Evolutionary conservation across 2,797 vertebrate genomes (phyloP).

Genomic region (Lerista edwardsae): DNA sequence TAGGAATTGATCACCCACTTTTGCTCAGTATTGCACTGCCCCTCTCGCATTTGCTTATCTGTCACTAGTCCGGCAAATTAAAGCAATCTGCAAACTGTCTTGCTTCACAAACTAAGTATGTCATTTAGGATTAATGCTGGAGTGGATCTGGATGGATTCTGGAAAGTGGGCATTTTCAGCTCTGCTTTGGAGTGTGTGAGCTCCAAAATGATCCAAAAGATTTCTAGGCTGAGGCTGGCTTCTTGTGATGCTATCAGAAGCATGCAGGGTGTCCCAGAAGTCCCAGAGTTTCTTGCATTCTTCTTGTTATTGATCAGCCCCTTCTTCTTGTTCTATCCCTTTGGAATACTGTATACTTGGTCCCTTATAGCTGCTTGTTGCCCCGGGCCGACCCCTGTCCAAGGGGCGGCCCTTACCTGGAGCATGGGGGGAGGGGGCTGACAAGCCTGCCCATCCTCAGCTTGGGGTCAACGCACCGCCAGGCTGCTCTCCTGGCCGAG

Average conservation of each 20-base stretch:
- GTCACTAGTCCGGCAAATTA: neutral
- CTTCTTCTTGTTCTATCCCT: neutral
- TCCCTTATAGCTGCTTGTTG: too few relatives aligned
- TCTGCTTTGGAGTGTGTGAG: neutral
- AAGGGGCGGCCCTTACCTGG: too few relatives aligned
- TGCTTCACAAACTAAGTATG: neutral
- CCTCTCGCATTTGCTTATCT: neutral
- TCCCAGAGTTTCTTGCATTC: neutral
- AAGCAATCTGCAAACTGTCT: neutral
- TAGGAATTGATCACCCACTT: neutral
- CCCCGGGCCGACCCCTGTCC: too few relatives aligned
- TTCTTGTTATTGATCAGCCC: neutral
- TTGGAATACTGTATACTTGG: too few relatives aligned
- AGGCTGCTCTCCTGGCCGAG: too few relatives aligned
- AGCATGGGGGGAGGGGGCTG: too few relatives aligned
- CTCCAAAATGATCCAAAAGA: neutral
- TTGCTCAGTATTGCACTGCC: neutral
- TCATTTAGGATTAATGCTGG: neutral
- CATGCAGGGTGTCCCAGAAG: neutral
- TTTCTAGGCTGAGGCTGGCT: neutral
- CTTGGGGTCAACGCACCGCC: too few relatives aligned
- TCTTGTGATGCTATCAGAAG: neutral
- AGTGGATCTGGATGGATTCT: too few relatives aligned
- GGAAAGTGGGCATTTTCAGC: rapidly evolving
- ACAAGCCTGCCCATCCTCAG: too few relatives aligned